Percentiles rank a stretch among this genome's conserved stretches.
phyloP scores from a whole-genome alignment of 2,113 vertebrate genomes.

The Hyaena hyaena region DNA sequence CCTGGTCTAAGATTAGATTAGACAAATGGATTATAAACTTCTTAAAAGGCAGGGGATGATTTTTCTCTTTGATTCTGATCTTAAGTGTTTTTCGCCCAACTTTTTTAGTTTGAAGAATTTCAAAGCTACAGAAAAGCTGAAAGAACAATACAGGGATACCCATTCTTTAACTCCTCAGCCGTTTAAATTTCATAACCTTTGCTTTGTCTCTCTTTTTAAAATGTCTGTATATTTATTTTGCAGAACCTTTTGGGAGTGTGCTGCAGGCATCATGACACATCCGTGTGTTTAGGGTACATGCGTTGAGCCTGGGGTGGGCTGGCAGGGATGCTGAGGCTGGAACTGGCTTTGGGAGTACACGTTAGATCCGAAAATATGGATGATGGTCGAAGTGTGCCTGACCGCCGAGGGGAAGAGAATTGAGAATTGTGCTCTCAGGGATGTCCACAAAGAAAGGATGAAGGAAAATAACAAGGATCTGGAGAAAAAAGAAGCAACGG shows the following conservation, averaged over 20 bases:
- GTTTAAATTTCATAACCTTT: not conserved
- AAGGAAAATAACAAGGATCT: not conserved
- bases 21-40: not conserved
- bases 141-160: not conserved
- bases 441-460: not conserved
- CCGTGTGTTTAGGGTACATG: not conserved
- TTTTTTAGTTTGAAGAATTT: slow-evolving; percentile 19
- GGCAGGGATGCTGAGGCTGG: not conserved
- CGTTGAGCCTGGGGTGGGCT: not conserved
- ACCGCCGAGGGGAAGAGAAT: not conserved
- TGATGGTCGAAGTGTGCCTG: not conserved
- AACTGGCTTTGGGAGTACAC: not conserved
- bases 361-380: not conserved
- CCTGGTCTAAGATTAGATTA: not conserved
- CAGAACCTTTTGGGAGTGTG: not conserved
- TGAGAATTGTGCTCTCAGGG: not conserved
- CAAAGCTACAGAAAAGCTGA: not conserved
- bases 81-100: not conserved
- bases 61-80: slow-evolving; percentile 13
- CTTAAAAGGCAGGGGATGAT: not conserved
- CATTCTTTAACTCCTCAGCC: not conserved
- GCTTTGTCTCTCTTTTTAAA: not conserved
- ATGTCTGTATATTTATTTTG: not conserved
- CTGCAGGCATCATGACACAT: not conserved
- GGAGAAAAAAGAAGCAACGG: not conserved